These are phyloP conservation scores for Xiphorhynchus erythropygius DNA, from an alignment of 2,797 vertebrate genomes.

Conservation along the genomic window DNA sequence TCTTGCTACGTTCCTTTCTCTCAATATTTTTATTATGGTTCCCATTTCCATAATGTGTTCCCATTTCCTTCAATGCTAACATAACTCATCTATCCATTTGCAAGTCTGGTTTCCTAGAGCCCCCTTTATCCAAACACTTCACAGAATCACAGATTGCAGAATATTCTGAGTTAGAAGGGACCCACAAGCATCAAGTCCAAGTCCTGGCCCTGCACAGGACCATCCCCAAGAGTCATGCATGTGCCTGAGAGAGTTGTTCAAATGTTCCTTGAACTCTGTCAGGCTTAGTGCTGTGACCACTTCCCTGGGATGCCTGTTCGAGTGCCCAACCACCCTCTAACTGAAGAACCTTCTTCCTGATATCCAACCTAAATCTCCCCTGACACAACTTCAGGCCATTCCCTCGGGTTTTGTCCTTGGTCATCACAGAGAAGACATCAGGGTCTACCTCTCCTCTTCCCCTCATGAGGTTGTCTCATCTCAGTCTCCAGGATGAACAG, in stretches of 20 bases:
- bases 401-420: background rate
- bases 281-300: background rate
- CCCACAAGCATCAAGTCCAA: background rate
- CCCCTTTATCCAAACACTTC: rapidly evolving
- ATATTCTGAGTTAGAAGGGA: background rate
- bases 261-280: background rate
- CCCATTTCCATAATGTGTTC: background rate
- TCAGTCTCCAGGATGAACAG: background rate
- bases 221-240: rapidly evolving
- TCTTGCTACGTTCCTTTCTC: background rate
- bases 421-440: background rate
- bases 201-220: background rate
- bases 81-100: background rate
- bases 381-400: background rate
- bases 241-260: background rate
- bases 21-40: background rate
- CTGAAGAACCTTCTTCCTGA: background rate
- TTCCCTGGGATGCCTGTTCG: background rate
- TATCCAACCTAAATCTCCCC: background rate
- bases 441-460: background rate
- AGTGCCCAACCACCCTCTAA: background rate
- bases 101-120: background rate
- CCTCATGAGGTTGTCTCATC: background rate
- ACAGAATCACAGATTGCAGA: background rate
- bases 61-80: background rate